Base-by-base conservation (phyloP, 1,140 invertebrate species). In the Spodoptera frugiperda region DNA sequence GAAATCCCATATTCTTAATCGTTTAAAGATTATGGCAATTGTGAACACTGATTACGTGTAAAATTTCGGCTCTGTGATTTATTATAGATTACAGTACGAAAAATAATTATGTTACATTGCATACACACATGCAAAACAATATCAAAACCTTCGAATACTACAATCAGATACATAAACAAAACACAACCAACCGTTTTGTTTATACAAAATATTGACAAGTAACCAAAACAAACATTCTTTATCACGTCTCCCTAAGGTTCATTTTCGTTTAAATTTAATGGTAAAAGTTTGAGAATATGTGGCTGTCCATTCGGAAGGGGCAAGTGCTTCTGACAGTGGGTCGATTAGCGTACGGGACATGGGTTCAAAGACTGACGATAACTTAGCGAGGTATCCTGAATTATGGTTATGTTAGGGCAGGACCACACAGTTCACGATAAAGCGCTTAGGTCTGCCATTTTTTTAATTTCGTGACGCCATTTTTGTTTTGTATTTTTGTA, bases 251-350 rank as follows among this genome's bases (percentile, higher is more conserved):
- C 0, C 67, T 81, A 89, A 78, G 57, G 80, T 79, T 76, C 25
- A 65, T 68, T 81, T 81, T 85, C n/a, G 53, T 39, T 19, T 84
- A 77, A 9, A 44, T 30, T 53, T 17, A 19, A 55, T 48, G 57
- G 51, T n/a, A 30, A 54, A 71, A 73, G 75, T 70, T 81, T 81
- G 48, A 51, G 10, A 48, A 68, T 70, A 70, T 59, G 65, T 78
- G 77, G 76, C 78, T 83, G 76, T 87, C 79, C 82, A 79, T 78
- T 85, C 78, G 84, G 84, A 90, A 90, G 81, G 82, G 82, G 82
- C 88, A 86, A 83, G 86, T 90, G 88, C 81, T 85, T 84, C 79
- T 88, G 88, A 90, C 88, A 90, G 87, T 83, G 84, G 86, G 86
- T 89, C 88, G 84, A 88, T 89, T 87, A 86, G 83, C 72, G 81